Percentiles rank a stretch among this genome's conserved stretches.
Conservation (phyloP, 1,140 invertebrate species). For the Leucophenga varia region DNA sequence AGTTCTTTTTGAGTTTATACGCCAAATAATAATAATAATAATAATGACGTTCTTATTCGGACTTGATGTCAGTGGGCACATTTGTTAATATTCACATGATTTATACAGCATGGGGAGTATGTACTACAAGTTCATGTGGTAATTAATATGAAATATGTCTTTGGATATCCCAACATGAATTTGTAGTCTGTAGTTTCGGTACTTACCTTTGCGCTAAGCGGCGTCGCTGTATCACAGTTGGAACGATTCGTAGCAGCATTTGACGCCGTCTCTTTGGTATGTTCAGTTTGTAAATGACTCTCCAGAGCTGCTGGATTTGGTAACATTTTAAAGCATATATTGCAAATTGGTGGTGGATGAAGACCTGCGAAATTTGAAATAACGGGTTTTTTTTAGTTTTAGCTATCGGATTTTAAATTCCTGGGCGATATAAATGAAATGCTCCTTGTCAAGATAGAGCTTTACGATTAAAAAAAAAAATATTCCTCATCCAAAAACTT, state of each 20-base stretch:
- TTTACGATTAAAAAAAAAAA: too few relatives aligned
- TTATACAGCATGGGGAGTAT: not conserved
- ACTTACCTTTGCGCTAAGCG: conserved; percentile 45
- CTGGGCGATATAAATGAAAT: too few relatives aligned
- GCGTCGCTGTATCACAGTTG: conserved; percentile 19
- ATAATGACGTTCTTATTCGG: conserved; percentile 17
- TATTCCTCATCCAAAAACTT: too few relatives aligned
- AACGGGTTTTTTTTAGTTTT: too few relatives aligned
- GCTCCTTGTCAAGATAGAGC: too few relatives aligned
- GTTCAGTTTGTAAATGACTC: conserved; percentile 81
- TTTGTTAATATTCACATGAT: conserved; percentile 19
- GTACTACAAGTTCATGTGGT: not conserved
- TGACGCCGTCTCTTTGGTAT: conserved; percentile 46
- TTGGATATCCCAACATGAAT: not conserved
- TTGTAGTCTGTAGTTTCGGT: not conserved
- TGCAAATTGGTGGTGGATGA: conserved; percentile 72
- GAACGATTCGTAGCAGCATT: conserved; percentile 14
- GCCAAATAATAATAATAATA: too few relatives aligned
- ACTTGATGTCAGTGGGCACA: conserved; percentile 15
- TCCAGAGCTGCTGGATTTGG: conserved; percentile 95
- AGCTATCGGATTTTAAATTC: too few relatives aligned
- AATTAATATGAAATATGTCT: conserved; percentile 12
- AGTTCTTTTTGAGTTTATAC: not conserved
- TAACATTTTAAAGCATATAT: conserved; percentile 97
- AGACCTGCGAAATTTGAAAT: conserved; percentile 26